Evolutionary conservation across 2,888 invertebrate species (phyloP), one percentile per base, ranked within the genome.

Genomic region (Drosophila putrida): DNA sequence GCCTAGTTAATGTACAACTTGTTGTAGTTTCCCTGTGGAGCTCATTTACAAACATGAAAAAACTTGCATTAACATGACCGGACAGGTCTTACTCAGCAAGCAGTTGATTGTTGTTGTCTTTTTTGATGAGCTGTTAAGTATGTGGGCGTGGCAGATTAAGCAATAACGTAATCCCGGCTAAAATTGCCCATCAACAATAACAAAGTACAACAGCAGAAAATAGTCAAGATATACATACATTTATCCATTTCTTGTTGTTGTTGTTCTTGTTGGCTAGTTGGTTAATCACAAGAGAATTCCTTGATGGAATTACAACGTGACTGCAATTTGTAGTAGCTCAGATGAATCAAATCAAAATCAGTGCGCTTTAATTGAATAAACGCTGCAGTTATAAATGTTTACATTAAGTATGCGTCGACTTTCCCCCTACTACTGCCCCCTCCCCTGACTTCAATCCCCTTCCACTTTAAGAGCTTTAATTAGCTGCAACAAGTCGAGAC

Each of bases 301-400:
- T 75, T 50, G 35, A 43, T 36, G 60, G 44, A 57, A 57, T 63
- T 64, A 54, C 69, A 61, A 65, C 63, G 64, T 63, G 47, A 39
- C 47, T 49, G 78, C 82, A 82, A 82, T 77, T 81, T 86, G 71
- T 65, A 51, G 35, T n/a, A 39, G 58, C 39, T 47, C 38, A 61
- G 36, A 46, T 31, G 62, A 47, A 35, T 33, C 44, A 62, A 66
- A 59, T 49, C 63, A 62, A 76, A 76, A 66, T 57, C 62, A 46
- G 59, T 53, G 67, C 47, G 49, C 50, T 78, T 85, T 82, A 84
- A 84, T 82, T 84, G 80, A 88, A 88, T 84, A 86, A 84, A 88
- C 79, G 80, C 83, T 50, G 76, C 84, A 65, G 71, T 70, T 71
- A 83, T 70, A 66, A 71, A 65, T 80, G 80, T 79, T 79, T 69